Conservation (phyloP, 2,888 invertebrate species). For the Nemapogon koenigi region DNA sequence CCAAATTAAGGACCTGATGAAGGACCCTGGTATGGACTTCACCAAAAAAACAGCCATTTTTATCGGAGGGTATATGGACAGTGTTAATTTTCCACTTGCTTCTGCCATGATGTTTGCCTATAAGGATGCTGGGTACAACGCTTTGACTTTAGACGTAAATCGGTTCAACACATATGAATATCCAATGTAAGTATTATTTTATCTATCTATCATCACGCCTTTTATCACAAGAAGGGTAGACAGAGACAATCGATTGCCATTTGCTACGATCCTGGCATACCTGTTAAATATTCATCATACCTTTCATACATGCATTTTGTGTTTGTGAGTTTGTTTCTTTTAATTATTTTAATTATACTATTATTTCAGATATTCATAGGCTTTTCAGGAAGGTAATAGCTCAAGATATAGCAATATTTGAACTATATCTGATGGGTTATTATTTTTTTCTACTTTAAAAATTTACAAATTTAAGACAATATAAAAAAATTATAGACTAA, state of each 20-base stretch:
- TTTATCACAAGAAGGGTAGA: conserved; percentile 15
- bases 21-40: conserved; percentile 25
- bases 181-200: conserved; percentile 31
- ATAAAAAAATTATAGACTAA: too few relatives aligned
- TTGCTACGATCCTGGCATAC: too few relatives aligned
- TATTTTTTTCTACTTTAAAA: too few relatives aligned
- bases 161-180: conserved; percentile 33
- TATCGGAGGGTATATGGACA: conserved; percentile 37
- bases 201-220: not conserved
- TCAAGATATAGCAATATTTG: too few relatives aligned
- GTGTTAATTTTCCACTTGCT: conserved; percentile 25
- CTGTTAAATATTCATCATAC: too few relatives aligned
- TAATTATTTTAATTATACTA: not conserved
- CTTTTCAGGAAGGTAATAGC: too few relatives aligned
- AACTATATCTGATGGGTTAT: too few relatives aligned
- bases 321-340: too few relatives aligned
- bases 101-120: conserved; percentile 23
- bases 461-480: too few relatives aligned
- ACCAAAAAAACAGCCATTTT: conserved; percentile 32
- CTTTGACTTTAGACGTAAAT: conserved; percentile 29
- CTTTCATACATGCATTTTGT: too few relatives aligned
- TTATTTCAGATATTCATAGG: not conserved
- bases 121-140: conserved; percentile 32
- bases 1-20: conserved; percentile 27
- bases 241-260: conserved; percentile 17